Evolutionary conservation across 2,888 invertebrate species (phyloP), one percentile per base, ranked within the genome.

Genomic region (Spatulosminthurus flaviceps): DNA sequence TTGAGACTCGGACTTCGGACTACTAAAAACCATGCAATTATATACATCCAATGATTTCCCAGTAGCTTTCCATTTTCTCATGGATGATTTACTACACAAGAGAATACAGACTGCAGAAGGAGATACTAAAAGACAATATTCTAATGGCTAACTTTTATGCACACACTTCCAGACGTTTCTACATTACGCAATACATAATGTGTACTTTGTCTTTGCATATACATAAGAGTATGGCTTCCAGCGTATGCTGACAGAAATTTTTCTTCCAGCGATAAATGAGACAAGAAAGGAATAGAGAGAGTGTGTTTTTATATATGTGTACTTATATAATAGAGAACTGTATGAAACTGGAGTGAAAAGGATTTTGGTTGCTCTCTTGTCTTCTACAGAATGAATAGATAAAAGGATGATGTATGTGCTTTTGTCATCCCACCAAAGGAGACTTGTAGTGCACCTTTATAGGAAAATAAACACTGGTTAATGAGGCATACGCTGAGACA

Each of bases 391-490:
- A 29, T 41, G 70, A 21, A 34, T 41, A 34, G 70, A 42, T 41
- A 34, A 41, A 70, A 61, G 73, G 26, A 73, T 43, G 34, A 26
- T 73, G 77, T 77, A 51, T 51, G 79, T 79, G 79, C 69, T 70
- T 79, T 79, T 79, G 79, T 79, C 79, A 79, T 75, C 60, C 69
- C 69, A 60, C 42, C 71, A 79, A 79, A 79, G 34, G 28, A 76
- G 42, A 41, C 41, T 21, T 74, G 61, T 61, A 61, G 74, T 29
- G 51, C 29, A 28, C 29, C 72, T 61, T 73, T 74, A 74, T 71
- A 75, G 61, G 70, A 78, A 80, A 78, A 80, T 80, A 80, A 80
- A 80, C 80, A 78, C 74, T 78, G 71, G 76, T 78, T 80, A 80
- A 80, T 80, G 80, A 80, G 80, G 70, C 80, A 67, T 80, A 72